Base-by-base conservation (phyloP, 92 coral and sea anemone species). In the Epizoanthus scotinus region DNA sequence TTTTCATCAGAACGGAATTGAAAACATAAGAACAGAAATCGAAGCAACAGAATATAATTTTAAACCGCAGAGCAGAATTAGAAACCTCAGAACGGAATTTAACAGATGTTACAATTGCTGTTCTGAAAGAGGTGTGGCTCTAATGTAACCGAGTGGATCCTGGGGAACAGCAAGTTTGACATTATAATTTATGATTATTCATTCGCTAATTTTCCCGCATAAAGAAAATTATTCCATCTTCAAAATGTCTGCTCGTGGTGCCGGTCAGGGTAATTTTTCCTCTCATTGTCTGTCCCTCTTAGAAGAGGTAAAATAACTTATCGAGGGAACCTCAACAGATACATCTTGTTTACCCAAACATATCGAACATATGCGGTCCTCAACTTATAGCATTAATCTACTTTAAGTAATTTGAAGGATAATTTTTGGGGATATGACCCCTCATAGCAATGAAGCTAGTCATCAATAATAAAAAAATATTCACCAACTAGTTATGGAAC, bases 231-330 rank as follows among this genome's bases (percentile, higher is more conserved):
- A 61, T 61, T 61, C 66, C 66, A 24, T 24, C 18, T 61, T 9
- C 34, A 26, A 61, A 44, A 24, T 60, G 66, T 2, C 66, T 61
- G 66, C 66, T 61, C 34, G 38, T 61, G 38, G 66, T 61, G 34
- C 66, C 5, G 38, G 12, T 8, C 2, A 44, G 7, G 12, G 38
- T 8, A 19, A 61, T 61, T 61, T 61, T 25, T 25, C 36, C 1
- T 34, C 66, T 61, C 36, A 28, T 61, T 61, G 34, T 61, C 34
- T 61, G 34, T 25, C 67, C 18, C 67, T 62, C 40, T 62, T 62
- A 15, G 67, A 31, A 25, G 15, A 62, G 36, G 15, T 62, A 19
- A 25, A 62, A 22, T 15, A 21, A 18, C 66, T 62, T 31, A 62
- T 62, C 36, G 40, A 62, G 67, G 67, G 67, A 62, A 62, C 34